Percentiles rank a stretch among this genome's conserved stretches.
Evolutionary conservation across 2,797 vertebrate species (phyloP).

Genomic region (Brachymystax lenok): DNA sequence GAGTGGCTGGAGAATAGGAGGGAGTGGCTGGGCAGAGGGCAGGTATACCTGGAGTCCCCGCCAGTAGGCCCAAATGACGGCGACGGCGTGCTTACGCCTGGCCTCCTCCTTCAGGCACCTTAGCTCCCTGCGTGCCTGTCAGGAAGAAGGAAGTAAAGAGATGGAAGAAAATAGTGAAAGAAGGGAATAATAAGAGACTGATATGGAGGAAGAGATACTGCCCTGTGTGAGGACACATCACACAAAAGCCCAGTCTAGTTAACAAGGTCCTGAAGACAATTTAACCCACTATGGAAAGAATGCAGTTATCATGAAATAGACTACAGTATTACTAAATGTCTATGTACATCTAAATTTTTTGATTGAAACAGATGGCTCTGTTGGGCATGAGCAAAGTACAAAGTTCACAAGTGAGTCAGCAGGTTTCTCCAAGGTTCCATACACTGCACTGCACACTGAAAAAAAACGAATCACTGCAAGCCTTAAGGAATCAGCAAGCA

Average conservation of each 20-base stretch:
- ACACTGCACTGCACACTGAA: slow-evolving; percentile 20
- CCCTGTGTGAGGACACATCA: slow-evolving; percentile 41
- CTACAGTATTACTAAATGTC: no score
- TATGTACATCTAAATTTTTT: neutral
- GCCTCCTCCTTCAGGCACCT: slow-evolving; percentile 97
- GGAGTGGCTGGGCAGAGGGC: slow-evolving; percentile 35
- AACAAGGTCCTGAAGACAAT: slow-evolving; percentile 25
- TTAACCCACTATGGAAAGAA: slow-evolving; percentile 21
- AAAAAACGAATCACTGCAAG: slow-evolving; percentile 12
- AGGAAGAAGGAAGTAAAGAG: slow-evolving; percentile 62
- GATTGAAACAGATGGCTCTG: neutral
- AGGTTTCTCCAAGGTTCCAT: slow-evolving; percentile 18
- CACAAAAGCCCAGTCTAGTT: slow-evolving; percentile 33
- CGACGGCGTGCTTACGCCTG: slow-evolving; percentile 96
- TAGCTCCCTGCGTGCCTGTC: slow-evolving; percentile 98
- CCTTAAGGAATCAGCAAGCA: slow-evolving; percentile 4
- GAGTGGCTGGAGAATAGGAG: neutral
- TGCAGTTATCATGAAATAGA: neutral
- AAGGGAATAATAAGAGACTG: slow-evolving; percentile 31
- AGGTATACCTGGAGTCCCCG: slow-evolving; percentile 97
- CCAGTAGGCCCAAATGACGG: slow-evolving; percentile 99
- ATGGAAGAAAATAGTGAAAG: slow-evolving; percentile 54
- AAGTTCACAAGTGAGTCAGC: neutral
- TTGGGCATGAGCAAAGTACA: slow-evolving; percentile 20
- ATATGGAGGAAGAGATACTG: slow-evolving; percentile 43